Percentiles rank a stretch among this genome's conserved stretches.
Conservation (phyloP, 2,888 invertebrate species). For the Ferrisia virgata region DNA sequence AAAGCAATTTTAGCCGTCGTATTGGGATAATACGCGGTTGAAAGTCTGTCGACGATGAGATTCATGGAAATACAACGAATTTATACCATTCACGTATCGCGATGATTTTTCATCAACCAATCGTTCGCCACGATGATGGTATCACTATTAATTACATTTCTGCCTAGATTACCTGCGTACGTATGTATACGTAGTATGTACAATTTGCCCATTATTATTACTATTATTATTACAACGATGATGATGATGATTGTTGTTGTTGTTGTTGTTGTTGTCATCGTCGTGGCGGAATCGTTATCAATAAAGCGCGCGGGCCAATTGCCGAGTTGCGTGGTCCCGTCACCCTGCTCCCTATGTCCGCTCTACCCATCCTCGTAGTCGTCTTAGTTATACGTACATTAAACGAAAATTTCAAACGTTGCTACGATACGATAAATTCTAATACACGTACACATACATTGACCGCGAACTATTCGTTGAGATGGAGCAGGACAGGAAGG, state of each 20-base stretch:
- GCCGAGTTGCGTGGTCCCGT: not conserved
- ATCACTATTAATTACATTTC: not conserved
- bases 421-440: conserved; percentile 34
- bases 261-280: not conserved
- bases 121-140: not conserved
- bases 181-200: not conserved
- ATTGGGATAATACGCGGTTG: not conserved
- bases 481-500: not conserved
- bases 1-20: not conserved
- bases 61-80: not conserved
- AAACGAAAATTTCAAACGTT: not conserved
- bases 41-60: not conserved
- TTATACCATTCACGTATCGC: not conserved
- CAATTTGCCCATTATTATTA: not conserved
- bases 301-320: not conserved
- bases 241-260: not conserved
- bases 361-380: not conserved
- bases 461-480: not conserved
- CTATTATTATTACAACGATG: too few relatives aligned
- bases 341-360: not conserved
- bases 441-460: not conserved
- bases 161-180: too few relatives aligned
- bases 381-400: not conserved
- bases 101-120: not conserved
- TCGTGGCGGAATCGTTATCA: not conserved